Conservation (phyloP, 2,797 vertebrate genomes). For the Diglossa cyanea region DNA sequence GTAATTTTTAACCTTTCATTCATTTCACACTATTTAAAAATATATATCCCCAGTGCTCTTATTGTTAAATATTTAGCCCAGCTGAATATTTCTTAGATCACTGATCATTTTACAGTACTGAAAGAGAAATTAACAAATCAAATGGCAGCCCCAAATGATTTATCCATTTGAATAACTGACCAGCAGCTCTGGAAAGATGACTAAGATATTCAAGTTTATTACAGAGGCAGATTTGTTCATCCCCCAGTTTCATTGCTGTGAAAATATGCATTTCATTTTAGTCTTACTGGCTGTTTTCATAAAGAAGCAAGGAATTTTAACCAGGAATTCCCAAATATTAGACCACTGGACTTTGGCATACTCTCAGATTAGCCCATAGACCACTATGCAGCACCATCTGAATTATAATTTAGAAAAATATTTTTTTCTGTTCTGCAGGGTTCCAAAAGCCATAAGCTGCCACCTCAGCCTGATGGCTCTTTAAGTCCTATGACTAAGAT, state of each 20-base stretch:
- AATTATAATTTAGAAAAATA: background rate
- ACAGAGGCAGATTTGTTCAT: background rate
- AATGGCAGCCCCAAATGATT: background rate
- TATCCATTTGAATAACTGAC: background rate
- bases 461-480: background rate
- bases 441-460: background rate
- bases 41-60: background rate
- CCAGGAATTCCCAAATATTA: background rate
- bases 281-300: background rate
- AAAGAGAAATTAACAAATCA: background rate
- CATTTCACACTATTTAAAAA: background rate
- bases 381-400: background rate
- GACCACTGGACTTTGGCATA: background rate
- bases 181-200: too few species aligned
- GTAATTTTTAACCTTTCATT: background rate
- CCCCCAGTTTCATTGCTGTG: background rate
- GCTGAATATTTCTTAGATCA: background rate
- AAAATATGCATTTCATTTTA: background rate
- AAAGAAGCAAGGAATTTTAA: background rate
- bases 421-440: background rate
- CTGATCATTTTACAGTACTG: background rate
- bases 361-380: background rate
- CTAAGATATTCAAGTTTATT: background rate
- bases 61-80: slow-evolving; percentile 10
- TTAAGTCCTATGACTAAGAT: background rate